phyloP scores from a whole-genome alignment of 2,113 vertebrate species.

The Pomatorhinus ruficollis region DNA sequence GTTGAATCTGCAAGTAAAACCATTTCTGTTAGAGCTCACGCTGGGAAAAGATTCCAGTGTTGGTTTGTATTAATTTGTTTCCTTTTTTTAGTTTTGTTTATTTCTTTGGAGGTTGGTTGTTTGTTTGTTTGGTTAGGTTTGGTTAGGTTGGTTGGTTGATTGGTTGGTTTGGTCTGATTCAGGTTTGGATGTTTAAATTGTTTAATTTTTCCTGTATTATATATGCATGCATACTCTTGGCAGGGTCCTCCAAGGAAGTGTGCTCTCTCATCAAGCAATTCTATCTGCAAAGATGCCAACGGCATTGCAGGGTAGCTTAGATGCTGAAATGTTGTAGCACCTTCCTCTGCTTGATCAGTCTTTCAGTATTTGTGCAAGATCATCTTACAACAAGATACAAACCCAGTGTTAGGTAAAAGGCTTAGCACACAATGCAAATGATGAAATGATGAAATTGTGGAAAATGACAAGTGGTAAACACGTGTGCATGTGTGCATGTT shows the following conservation, averaged over 20 bases:
- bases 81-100: not conserved
- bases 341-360: not conserved
- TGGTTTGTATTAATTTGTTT: not conserved
- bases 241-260: not conserved
- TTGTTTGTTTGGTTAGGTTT: not conserved
- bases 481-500: not conserved
- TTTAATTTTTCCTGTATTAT: not conserved
- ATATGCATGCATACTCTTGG: not conserved
- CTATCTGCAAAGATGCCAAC: not conserved
- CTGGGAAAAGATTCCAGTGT: not conserved
- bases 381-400: not conserved
- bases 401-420: not conserved
- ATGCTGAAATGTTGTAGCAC: not conserved
- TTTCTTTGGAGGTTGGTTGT: not conserved
- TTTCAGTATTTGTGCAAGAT: not conserved
- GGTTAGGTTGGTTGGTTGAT: not conserved
- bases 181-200: not conserved
- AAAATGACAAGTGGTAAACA: not conserved
- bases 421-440: not conserved
- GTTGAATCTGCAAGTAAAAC: constrained; percentile 31
- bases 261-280: not conserved
- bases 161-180: not conserved
- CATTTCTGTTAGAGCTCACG: not conserved
- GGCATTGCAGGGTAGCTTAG: not conserved
- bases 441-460: not conserved